Percentiles rank a stretch among this genome's conserved stretches.
Conservation (phyloP, 1,140 invertebrate species). For the Oryzaephilus surinamensis region DNA sequence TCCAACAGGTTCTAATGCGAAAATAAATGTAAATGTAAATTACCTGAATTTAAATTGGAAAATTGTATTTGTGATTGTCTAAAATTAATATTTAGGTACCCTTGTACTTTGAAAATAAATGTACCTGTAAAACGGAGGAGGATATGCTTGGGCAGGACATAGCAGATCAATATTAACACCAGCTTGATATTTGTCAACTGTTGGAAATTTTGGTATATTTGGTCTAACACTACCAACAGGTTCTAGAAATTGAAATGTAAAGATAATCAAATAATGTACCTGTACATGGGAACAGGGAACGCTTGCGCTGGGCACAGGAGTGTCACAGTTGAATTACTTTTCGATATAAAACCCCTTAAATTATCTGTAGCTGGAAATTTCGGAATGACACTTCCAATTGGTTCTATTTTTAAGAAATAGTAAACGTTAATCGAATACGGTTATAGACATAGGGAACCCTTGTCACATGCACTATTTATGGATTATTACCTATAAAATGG, state of each 20-base stretch:
- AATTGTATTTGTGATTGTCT: constrained; percentile 18
- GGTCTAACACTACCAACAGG: constrained; percentile 51
- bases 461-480: constrained; percentile 8
- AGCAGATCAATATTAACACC: constrained; percentile 37
- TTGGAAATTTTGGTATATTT: constrained; percentile 56
- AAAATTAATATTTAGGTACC: constrained; percentile 1
- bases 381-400: constrained; percentile 41
- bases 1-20: constrained; percentile 53
- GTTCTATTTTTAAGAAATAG: constrained; percentile 34
- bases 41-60: constrained; percentile 40
- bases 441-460: background rate
- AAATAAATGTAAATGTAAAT: constrained; percentile 15
- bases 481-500: constrained; percentile 47
- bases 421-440: constrained; percentile 1
- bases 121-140: constrained; percentile 56
- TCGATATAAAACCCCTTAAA: constrained; percentile 17
- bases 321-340: constrained; percentile 35
- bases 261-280: constrained; percentile 36
- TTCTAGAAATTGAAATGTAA: constrained; percentile 36
- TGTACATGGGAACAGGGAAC: constrained; percentile 50
- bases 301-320: constrained; percentile 47
- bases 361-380: constrained; percentile 39
- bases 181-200: constrained; percentile 49
- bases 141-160: constrained; percentile 57
- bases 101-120: background rate